These are phyloP conservation scores for Cataglyphis hispanica DNA, from an alignment of 1,140 invertebrate species.

Conservation along the genomic window DNA sequence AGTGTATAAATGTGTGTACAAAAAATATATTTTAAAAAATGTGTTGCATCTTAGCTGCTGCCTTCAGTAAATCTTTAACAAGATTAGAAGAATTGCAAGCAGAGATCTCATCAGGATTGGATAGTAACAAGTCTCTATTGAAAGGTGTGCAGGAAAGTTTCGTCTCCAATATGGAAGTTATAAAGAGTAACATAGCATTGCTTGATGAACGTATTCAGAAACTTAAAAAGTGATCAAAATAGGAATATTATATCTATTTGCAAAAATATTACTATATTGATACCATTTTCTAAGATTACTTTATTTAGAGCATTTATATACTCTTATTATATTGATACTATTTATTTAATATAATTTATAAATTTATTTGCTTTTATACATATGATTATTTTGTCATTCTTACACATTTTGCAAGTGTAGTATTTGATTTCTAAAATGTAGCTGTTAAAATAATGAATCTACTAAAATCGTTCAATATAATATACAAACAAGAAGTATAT, in stretches of 20 bases:
- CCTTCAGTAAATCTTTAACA: conserved; percentile 94
- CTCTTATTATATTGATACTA: conserved; percentile 50
- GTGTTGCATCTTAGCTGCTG: conserved; percentile 89
- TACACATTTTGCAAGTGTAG: background rate
- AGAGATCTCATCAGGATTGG: conserved; percentile 90
- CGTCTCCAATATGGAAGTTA: conserved; percentile 91
- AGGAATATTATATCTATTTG: conserved; percentile 42
- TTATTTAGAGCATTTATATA: background rate
- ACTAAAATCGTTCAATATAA: background rate
- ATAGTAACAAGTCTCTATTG: conserved; percentile 92
- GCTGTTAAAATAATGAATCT: conserved; percentile 35
- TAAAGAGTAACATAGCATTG: conserved; percentile 91
- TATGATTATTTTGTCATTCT: background rate
- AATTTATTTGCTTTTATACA: conserved; percentile 25
- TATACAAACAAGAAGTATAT: background rate
- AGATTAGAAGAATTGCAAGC: conserved; percentile 94
- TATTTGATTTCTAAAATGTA: background rate
- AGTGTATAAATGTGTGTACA: background rate
- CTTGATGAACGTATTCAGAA: conserved; percentile 91
- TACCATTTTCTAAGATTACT: conserved; percentile 11
- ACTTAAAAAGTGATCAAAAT: conserved; percentile 82
- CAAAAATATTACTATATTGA: background rate
- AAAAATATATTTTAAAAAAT: conserved; percentile 8
- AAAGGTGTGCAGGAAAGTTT: conserved; percentile 94
- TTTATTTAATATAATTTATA: conserved; percentile 48